These are phyloP conservation scores for Calephelis nemesis DNA, from an alignment of 1,140 invertebrate species.

Conservation along the genomic window DNA sequence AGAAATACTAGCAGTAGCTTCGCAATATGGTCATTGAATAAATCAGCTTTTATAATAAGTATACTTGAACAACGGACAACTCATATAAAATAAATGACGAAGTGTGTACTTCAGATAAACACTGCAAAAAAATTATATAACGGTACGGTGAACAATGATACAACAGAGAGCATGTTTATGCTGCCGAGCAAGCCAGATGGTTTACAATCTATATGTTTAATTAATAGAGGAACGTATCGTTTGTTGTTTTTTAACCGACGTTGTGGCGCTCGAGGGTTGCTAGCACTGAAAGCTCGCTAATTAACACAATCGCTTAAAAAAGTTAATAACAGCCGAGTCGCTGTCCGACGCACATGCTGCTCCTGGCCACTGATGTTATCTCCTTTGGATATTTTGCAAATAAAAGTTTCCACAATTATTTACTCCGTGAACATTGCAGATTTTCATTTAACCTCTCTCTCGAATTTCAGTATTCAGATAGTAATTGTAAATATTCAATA, in stretches of 20 bases:
- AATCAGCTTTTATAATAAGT: neutral
- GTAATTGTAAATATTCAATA: neutral
- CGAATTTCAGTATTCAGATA: neutral
- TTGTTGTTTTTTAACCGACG: slow-evolving; percentile 55
- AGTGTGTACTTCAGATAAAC: slow-evolving; percentile 8
- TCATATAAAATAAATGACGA: neutral
- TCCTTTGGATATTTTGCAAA: slow-evolving; percentile 36
- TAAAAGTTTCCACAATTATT: slow-evolving; percentile 23
- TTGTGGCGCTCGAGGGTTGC: slow-evolving; percentile 48
- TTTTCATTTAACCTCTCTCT: neutral
- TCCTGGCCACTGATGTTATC: slow-evolving; percentile 39
- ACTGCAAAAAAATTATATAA: slow-evolving; percentile 11
- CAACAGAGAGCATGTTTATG: slow-evolving; percentile 19
- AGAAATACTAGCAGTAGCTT: too few relatives aligned
- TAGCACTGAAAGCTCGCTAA: slow-evolving; percentile 63
- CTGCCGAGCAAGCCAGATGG: slow-evolving; percentile 23
- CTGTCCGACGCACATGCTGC: slow-evolving; percentile 67
- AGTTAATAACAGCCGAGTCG: slow-evolving; percentile 68
- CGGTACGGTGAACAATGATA: slow-evolving; percentile 10
- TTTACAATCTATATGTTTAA: slow-evolving; percentile 51
- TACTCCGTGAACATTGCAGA: neutral
- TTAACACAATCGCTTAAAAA: slow-evolving; percentile 77
- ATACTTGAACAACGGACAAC: neutral
- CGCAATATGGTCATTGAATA: neutral
- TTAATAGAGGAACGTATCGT: slow-evolving; percentile 64